Base-by-base conservation (phyloP, 2,113 vertebrate species). In the Gasterosteus aculeatus region DNA sequence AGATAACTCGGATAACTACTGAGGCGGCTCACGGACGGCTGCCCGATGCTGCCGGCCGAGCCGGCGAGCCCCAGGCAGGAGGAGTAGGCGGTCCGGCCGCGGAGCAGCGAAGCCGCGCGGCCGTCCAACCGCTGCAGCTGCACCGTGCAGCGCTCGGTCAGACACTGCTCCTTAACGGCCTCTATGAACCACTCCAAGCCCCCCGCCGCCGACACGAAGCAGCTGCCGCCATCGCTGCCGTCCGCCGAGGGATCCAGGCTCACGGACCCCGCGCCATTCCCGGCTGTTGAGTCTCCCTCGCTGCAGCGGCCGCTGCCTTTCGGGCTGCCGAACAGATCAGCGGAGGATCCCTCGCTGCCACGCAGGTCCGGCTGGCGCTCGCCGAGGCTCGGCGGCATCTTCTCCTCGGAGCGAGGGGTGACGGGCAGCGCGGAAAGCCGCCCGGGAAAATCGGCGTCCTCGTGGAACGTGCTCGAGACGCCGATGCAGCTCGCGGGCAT, bases 141-240 rank as follows among this genome's bases (percentile, higher is more conserved):
- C 78, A 92, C 89, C 0, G 58, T 71, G 82, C 90, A 92, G 59
- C 1, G 29, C 33, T 69, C n/a, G 11, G 63, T 72, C 83, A 92
- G 59, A 78, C 90, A 91, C 46, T 81, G 78, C 46, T 88, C 68
- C 59, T 88, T 93, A 38, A 93, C 66, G 64, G 38, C 53, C 26
- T 92, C 77, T 0, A 63, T 54, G 7, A 89, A 71, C 82, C 87
- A 90, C 58, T 85, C 79, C 2, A 87, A 38, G 26, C 61, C 81
- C 44, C 69, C 82, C 10, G 66, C 35, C 15, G 85, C 80, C 0
- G 90, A 91, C 60, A 83, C 65, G 64, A 85, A 88, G 15, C 12
- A 12, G 51, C 69, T 65, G 75, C 60, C 80, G 44, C 38, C 49
- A 14, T 75, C 72, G 54, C 61, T 51, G 66, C 77, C 39, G 2